A percentile compares a stretch with the other conserved stretches of the same genome.
These are phyloP conservation scores for Ceratotherium simum DNA, from an alignment of 2,113 vertebrate species.

Conservation along the genomic window DNA sequence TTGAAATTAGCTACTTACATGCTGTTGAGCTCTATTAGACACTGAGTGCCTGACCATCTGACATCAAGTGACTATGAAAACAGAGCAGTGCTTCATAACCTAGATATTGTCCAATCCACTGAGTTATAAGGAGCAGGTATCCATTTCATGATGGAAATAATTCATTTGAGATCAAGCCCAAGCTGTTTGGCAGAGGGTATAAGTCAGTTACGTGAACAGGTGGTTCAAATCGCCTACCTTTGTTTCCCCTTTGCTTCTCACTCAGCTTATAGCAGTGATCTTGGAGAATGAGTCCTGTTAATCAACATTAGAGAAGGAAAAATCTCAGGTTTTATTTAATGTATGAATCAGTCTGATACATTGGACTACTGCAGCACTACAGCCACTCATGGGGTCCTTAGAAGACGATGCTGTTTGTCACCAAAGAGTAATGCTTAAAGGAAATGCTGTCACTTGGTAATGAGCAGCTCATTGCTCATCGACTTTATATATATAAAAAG, in stretches of 20 bases:
- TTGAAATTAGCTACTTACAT: neutral
- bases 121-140: neutral
- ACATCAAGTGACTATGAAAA: neutral
- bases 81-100: neutral
- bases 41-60: neutral
- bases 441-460: neutral
- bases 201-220: neutral
- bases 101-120: neutral
- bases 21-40: neutral
- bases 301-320: neutral
- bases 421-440: neutral
- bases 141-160: neutral
- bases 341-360: neutral
- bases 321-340: neutral
- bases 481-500: neutral
- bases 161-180: neutral
- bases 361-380: neutral
- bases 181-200: neutral
- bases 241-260: neutral
- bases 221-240: neutral
- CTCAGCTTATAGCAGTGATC: neutral
- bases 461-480: neutral
- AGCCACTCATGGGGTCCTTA: neutral
- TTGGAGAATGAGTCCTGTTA: neutral
- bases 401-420: neutral